Evolutionary conservation across 2,888 invertebrate genomes (phyloP).

Genomic region (Leuctra nigra): DNA sequence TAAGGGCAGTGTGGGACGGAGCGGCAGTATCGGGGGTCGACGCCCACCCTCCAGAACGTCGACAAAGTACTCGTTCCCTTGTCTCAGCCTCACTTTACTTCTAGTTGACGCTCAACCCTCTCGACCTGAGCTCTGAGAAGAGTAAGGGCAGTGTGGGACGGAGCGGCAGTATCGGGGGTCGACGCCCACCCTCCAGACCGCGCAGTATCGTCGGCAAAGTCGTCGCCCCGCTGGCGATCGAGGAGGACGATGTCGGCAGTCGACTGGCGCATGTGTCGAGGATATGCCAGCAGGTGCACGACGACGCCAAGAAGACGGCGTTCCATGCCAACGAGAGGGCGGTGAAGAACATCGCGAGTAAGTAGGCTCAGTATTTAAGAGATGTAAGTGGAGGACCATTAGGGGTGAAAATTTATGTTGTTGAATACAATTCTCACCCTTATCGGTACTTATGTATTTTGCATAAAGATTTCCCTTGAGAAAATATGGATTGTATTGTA

Average conservation of each 20-base stretch:
- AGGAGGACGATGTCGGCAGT: background rate
- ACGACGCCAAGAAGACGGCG: constrained; percentile 38
- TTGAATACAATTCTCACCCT: too few species aligned
- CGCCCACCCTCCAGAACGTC: constrained; percentile 48
- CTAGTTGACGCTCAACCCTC: constrained; percentile 44
- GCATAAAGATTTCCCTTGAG: too few species aligned
- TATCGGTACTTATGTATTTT: too few species aligned
- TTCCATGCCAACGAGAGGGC: background rate
- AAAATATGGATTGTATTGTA: too few species aligned
- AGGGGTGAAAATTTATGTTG: too few species aligned
- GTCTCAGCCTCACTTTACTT: too few species aligned
- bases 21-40: constrained; percentile 42
- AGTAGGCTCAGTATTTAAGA: too few species aligned
- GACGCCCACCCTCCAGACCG: constrained; percentile 46
- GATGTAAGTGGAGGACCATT: too few species aligned
- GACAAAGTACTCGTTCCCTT: too few species aligned
- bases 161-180: constrained; percentile 42
- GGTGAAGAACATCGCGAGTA: background rate
- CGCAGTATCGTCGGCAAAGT: constrained; percentile 29
- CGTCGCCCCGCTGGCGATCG: background rate
- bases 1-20: constrained; percentile 45
- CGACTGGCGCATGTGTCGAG: constrained; percentile 40
- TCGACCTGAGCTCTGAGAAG: constrained; percentile 46
- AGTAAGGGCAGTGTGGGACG: constrained; percentile 46
- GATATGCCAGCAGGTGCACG: constrained; percentile 44